Percentiles rank a stretch among this genome's conserved stretches.
Conservation (phyloP, 2,797 vertebrate genomes). For the Molossus alvarezi region DNA sequence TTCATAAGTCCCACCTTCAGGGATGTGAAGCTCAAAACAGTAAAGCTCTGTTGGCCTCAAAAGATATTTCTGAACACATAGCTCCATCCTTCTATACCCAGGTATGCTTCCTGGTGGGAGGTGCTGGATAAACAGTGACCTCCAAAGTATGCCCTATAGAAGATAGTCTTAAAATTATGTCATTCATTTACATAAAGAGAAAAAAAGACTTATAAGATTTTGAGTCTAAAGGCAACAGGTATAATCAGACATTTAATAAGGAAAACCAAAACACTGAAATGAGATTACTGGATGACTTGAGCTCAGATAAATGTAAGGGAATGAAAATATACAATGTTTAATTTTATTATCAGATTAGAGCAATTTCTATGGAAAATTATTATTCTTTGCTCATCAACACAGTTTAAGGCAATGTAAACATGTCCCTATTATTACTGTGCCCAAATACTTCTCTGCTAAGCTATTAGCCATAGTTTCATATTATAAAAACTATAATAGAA, state of each 20-base stretch:
- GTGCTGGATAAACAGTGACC: background rate
- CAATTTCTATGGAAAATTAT: slow-evolving; percentile 68
- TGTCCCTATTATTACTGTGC: slow-evolving; percentile 60
- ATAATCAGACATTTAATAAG: slow-evolving; percentile 25
- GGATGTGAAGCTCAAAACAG: background rate
- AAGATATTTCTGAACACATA: background rate
- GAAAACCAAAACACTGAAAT: slow-evolving; percentile 6
- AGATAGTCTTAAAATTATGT: background rate
- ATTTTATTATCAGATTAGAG: slow-evolving; percentile 59
- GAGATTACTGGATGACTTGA: background rate
- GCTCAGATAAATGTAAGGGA: slow-evolving; percentile 40
- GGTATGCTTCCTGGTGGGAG: background rate
- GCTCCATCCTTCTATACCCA: background rate
- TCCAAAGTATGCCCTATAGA: background rate
- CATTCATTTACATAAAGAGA: background rate
- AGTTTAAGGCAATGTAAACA: slow-evolving; percentile 77
- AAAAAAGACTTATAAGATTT: background rate
- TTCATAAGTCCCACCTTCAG: background rate
- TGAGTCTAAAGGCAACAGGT: slow-evolving; percentile 34
- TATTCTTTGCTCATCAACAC: slow-evolving; percentile 55
- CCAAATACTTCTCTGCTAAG: slow-evolving; percentile 79
- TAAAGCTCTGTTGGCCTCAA: background rate
- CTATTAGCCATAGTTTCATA: slow-evolving; percentile 83
- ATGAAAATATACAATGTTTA: background rate
- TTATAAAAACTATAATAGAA: slow-evolving; percentile 84